Evolutionary conservation across 2,888 invertebrate species (phyloP).

Genomic region (Tachina fera): DNA sequence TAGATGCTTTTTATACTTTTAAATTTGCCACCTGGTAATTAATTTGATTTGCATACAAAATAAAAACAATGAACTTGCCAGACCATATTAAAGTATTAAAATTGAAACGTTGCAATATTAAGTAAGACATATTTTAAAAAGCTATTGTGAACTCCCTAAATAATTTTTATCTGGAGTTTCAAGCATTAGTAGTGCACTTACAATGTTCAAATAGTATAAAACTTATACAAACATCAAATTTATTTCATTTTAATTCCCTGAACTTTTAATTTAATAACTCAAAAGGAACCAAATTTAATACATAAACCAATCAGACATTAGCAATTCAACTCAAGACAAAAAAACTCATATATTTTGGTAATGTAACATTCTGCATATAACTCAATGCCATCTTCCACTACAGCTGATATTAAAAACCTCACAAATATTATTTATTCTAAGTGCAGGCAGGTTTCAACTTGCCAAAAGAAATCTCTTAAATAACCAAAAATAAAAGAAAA

Average conservation of each 20-base stretch:
- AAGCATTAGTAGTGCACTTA: too few relatives aligned
- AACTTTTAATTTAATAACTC: background rate
- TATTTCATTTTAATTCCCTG: background rate
- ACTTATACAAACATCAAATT: background rate
- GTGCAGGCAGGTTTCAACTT: slow-evolving; percentile 1
- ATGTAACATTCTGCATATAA: slow-evolving; percentile 10
- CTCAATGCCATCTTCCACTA: slow-evolving; percentile 20
- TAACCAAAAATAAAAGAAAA: background rate
- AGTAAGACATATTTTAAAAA: too few relatives aligned
- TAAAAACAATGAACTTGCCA: too few relatives aligned
- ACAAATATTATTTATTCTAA: slow-evolving; percentile 36
- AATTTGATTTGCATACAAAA: too few relatives aligned
- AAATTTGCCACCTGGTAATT: too few relatives aligned
- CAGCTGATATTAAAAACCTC: slow-evolving; percentile 1
- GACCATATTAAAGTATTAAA: too few relatives aligned
- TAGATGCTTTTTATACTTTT: too few relatives aligned
- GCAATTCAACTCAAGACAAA: background rate
- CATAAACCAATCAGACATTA: slow-evolving; percentile 40
- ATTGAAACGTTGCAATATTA: too few relatives aligned
- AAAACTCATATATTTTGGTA: slow-evolving; percentile 34
- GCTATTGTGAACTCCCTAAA: too few relatives aligned
- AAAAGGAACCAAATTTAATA: slow-evolving; percentile 24
- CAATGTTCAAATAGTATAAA: too few relatives aligned
- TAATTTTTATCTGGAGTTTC: too few relatives aligned
- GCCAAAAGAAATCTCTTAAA: slow-evolving; percentile 22